These are phyloP conservation scores for Ceyx melanurus DNA, from an alignment of 2,113 vertebrate genomes.

Conservation along the genomic window DNA sequence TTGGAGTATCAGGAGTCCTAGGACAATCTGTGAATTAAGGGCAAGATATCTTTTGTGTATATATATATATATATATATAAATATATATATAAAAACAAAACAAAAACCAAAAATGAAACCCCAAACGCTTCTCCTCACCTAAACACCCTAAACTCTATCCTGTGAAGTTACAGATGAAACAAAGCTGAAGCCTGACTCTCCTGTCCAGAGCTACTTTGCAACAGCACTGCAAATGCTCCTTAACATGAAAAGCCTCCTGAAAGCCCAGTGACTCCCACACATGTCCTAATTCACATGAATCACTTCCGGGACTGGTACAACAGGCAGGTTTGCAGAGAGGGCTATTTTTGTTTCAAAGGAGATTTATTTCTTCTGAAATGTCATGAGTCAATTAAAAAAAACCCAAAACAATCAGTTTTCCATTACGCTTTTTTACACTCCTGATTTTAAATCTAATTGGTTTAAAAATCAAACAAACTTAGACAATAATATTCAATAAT, in stretches of 20 bases:
- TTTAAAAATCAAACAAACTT: background rate
- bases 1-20: constrained; percentile 92
- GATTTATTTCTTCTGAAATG: background rate
- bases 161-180: background rate
- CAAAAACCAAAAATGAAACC: background rate
- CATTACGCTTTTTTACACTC: background rate
- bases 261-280: constrained; percentile 43
- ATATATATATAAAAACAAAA: no score
- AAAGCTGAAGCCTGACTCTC: background rate
- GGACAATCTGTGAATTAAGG: constrained; percentile 86
- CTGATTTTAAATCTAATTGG: background rate
- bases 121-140: rapidly evolving
- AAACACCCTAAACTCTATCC: background rate
- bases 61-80: no score
- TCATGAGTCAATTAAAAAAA: background rate
- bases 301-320: background rate
- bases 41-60: background rate
- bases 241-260: background rate
- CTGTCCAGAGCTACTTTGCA: constrained; percentile 26
- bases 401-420: background rate
- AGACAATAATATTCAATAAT: background rate
- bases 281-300: constrained; percentile 21
- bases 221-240: constrained; percentile 33
- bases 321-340: background rate
- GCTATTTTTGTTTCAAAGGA: constrained; percentile 5